Base-by-base conservation (phyloP, 2,888 invertebrate genomes). In the Itoplectis maculator region DNA sequence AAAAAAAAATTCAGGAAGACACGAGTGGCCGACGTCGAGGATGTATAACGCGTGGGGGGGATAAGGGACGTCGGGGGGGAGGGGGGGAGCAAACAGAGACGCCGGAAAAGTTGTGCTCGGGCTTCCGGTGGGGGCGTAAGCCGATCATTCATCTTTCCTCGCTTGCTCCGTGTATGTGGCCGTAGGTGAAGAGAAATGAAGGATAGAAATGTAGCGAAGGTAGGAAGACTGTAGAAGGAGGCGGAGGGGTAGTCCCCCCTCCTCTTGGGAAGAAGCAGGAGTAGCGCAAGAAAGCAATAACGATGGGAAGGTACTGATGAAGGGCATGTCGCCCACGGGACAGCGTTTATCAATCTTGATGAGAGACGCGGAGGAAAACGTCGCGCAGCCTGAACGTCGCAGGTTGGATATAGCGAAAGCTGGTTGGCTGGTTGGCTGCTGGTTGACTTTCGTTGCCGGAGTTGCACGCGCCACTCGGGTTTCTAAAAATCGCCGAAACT, bases 331-430 rank as follows among this genome's bases (percentile, higher is more conserved):
- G 77, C 73, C 47, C 69, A 74, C 68, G 63, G 77, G 77, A 72
- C 73, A 81, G 73, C 77, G 77, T 81, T 81, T 81, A 81, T 81
- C 77, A 81, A 81, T 74, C 81, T 73, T 77, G 77, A 81, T 77
- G 81, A 81, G 81, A 63, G 81, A 78, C 79, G 42, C 79, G 51
- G 66, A 47, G 70, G 74, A 61, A 59, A 79, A 45, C 75, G 59
- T 29, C 29, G 29, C 29, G 5, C n/a, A n/a, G n/a, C n/a, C 15
- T 8, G 42, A 76, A 47, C 68, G 61, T 75, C 70, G 75, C 45
- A 66, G 29, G 23, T n/a, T 63, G 45, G 15, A 45, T 49, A 45
- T 40, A 73, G 18, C 54, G 35, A 37, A 49, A 35, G 20, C n/a
- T 61, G n/a, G 49, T 5, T 23, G 35, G 59, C 37, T 73, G 13